phyloP scores from a whole-genome alignment of 2,113 vertebrate genomes.

The Muntiacus muntjak region DNA sequence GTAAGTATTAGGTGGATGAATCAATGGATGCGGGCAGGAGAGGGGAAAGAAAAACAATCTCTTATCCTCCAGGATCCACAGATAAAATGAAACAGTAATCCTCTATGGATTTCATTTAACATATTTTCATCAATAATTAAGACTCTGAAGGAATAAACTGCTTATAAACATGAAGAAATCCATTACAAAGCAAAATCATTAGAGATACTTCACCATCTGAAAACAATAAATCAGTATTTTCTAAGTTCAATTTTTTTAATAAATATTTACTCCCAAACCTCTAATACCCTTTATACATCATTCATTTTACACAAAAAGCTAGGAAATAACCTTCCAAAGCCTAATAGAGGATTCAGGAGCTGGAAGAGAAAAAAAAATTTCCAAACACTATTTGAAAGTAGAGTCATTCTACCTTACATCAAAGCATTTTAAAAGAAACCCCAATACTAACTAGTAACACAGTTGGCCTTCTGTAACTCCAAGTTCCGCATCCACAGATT shows the following conservation, averaged over 20 bases:
- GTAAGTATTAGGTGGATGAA: background rate
- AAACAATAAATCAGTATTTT: constrained; percentile 37
- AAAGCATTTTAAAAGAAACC: constrained; percentile 8
- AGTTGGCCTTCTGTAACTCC: background rate
- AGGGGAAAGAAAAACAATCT: background rate
- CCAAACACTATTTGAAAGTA: background rate
- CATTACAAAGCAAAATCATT: constrained; percentile 1
- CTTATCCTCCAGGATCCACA: background rate
- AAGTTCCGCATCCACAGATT: background rate
- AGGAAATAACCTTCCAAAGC: background rate
- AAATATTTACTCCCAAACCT: constrained; percentile 28
- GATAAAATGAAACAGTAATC: background rate
- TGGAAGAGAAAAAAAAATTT: background rate
- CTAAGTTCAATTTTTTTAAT: background rate
- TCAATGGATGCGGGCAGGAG: background rate
- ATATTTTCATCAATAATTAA: constrained; percentile 21
- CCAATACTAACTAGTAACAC: background rate
- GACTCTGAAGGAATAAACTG: background rate
- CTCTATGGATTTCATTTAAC: background rate
- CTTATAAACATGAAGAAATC: background rate
- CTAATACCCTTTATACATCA: background rate
- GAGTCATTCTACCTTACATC: background rate
- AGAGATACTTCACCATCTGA: background rate
- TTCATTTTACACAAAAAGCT: background rate
- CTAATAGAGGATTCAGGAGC: background rate